These are phyloP conservation scores for Leptura quadrifasciata DNA, from an alignment of 2,888 invertebrate genomes.

Conservation along the genomic window DNA sequence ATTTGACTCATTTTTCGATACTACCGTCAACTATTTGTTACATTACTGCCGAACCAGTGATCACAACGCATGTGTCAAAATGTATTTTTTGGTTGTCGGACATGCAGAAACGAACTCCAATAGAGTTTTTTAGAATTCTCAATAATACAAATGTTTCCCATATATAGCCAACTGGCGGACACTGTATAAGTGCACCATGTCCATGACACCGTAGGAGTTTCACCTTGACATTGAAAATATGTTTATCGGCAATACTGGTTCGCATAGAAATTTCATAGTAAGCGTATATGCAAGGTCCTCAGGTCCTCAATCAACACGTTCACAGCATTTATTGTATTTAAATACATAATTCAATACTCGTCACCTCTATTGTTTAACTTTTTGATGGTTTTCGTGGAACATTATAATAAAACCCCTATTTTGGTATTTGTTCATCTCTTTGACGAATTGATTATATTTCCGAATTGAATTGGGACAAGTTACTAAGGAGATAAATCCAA, in stretches of 20 bases:
- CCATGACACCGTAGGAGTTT: slow-evolving; percentile 8
- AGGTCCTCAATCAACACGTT: background rate
- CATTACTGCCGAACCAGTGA: too few species aligned
- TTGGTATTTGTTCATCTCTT: background rate
- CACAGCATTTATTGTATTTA: background rate
- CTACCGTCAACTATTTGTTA: too few species aligned
- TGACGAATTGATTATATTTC: background rate
- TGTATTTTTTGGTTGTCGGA: too few species aligned
- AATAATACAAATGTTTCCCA: too few species aligned
- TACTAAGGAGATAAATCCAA: background rate
- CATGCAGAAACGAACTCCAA: too few species aligned
- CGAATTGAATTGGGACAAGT: background rate
- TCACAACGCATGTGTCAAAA: too few species aligned
- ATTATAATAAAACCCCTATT: background rate
- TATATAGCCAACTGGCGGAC: too few species aligned
- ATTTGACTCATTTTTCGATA: too few species aligned
- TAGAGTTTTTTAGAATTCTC: too few species aligned
- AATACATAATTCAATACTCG: background rate
- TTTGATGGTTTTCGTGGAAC: background rate
- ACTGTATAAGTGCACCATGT: background rate
- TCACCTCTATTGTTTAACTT: background rate
- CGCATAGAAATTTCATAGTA: background rate
- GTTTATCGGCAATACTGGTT: background rate
- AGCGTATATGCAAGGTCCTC: slow-evolving; percentile 13
- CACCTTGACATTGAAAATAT: slow-evolving; percentile 21